Evolutionary conservation across 2,113 vertebrate species (phyloP), one percentile per base, ranked within the genome.

Genomic region (Colaptes auratus): DNA sequence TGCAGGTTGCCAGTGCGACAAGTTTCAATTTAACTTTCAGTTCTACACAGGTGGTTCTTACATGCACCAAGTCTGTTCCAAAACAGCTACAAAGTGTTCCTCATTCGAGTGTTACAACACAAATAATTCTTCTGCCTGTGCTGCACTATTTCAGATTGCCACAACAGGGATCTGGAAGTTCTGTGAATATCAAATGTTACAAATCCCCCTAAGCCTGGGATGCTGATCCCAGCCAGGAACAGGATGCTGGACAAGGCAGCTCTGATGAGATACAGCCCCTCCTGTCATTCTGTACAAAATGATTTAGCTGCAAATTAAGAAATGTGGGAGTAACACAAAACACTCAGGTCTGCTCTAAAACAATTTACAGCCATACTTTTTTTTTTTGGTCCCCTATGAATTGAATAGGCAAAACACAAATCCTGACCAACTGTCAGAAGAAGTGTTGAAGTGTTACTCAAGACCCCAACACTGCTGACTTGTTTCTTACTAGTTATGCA

Each of bases 41-140:
- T 52, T 72, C 36, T 64, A 58, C 11, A 13, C 3, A 21, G 2
- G 9, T 5, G 50, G 42, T 12, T 74, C 65, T 78, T 56, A 60
- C 9, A 12, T 31, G 33, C 31, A 80, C 7, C 55, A 44, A 58
- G 48, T 61, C 36, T 60, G 46, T 82, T 76, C 16, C 80, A 59
- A 84, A 84, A 2, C 33, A 89, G 61, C 35, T 77, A 52, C 28
- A 72, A 61, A 72, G 8, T 4, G 15, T 61, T 59, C 44, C 20
- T 27, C 2, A 5, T 55, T 78, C 59, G 60, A 72, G n/a, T 28
- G n/a, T 70, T 48, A 16, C 0, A 0, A 82, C 20, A 7, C 2
- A 83, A 83, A 8, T 50, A 88, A 44, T 53, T 58, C 46, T 87
- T 42, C 71, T 84, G 36, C 17, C 55, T 58, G 8, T 35, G 74